Percentiles rank a stretch among this genome's conserved stretches.
Conservation (phyloP, 2,888 invertebrate genomes). For the Cataglyphis livida region DNA sequence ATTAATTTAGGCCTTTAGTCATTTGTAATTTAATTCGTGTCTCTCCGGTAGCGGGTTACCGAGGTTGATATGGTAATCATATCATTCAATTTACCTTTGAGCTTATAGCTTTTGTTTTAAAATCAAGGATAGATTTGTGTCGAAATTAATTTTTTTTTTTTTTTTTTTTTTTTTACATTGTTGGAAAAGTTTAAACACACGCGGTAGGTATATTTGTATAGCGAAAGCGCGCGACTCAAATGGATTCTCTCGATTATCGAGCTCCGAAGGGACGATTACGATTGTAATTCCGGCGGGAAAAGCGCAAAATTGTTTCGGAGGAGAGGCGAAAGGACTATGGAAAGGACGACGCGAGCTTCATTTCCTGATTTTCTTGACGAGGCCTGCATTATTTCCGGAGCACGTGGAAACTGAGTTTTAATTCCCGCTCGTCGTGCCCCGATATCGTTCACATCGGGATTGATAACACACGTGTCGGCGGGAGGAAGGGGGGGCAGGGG, state of each 20-base stretch:
- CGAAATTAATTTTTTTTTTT: neutral
- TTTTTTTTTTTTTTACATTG: neutral
- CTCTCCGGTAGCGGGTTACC: neutral
- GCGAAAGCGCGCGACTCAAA: neutral
- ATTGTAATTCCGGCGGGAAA: slow-evolving; percentile 38
- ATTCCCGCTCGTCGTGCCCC: slow-evolving; percentile 58
- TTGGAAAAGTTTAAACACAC: neutral
- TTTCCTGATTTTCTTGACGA: slow-evolving; percentile 71
- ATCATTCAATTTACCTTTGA: slow-evolving; percentile 1
- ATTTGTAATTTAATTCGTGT: slow-evolving; percentile 26
- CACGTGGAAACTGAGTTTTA: slow-evolving; percentile 72
- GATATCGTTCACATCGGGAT: slow-evolving; percentile 29
- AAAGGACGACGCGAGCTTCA: slow-evolving; percentile 73
- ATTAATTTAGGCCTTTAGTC: slow-evolving; percentile 30
- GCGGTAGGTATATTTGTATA: neutral
- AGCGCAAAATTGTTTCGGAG: slow-evolving; percentile 62
- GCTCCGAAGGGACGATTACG: neutral
- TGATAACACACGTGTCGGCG: slow-evolving; percentile 12
- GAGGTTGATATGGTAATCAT: neutral
- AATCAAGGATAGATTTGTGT: neutral
- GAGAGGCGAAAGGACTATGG: slow-evolving; percentile 56
- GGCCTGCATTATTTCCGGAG: slow-evolving; percentile 73
- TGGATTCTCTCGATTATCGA: neutral
- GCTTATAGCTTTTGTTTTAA: neutral
- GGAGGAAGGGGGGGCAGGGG: neutral